phyloP scores from a whole-genome alignment of 2,888 invertebrate species.

The Dioctria linearis region DNA sequence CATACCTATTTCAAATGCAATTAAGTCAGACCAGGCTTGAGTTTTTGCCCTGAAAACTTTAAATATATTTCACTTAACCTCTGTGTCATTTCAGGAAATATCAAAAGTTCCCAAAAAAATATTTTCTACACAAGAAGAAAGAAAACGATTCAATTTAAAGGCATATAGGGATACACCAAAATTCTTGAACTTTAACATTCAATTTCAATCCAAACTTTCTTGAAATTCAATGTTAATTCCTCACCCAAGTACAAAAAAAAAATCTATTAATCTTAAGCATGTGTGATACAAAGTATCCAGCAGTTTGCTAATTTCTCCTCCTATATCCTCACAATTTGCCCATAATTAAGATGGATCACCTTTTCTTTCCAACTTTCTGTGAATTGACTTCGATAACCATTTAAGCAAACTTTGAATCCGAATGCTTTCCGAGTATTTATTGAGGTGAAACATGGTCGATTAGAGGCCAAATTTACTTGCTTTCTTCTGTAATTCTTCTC shows the following conservation, averaged over 20 bases:
- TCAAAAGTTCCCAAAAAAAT: too few species aligned
- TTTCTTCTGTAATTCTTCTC: constrained; percentile 4
- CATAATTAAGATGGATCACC: constrained; percentile 53
- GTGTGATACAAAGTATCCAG: background rate
- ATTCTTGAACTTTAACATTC: too few species aligned
- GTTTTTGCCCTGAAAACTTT: too few species aligned
- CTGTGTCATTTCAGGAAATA: too few species aligned
- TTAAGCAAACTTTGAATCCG: constrained; percentile 43
- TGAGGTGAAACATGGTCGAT: constrained; percentile 34
- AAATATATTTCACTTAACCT: too few species aligned
- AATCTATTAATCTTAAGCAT: background rate
- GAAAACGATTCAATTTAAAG: too few species aligned
- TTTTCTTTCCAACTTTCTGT: constrained; percentile 17
- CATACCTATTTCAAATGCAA: too few species aligned
- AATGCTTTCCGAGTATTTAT: constrained; percentile 25
- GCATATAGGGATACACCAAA: background rate
- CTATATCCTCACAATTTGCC: constrained; percentile 40
- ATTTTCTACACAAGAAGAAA: too few species aligned
- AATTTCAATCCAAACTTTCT: background rate
- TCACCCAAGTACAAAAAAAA: background rate
- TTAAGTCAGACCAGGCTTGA: too few species aligned
- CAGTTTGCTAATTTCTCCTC: constrained; percentile 21
- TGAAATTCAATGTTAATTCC: background rate
- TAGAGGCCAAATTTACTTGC: constrained; percentile 31
- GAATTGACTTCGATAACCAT: constrained; percentile 43